A percentile compares a stretch with the other conserved stretches of the same genome.
Evolutionary conservation across 2,113 vertebrate genomes (phyloP).

Genomic region (Pedionomus torquatus): DNA sequence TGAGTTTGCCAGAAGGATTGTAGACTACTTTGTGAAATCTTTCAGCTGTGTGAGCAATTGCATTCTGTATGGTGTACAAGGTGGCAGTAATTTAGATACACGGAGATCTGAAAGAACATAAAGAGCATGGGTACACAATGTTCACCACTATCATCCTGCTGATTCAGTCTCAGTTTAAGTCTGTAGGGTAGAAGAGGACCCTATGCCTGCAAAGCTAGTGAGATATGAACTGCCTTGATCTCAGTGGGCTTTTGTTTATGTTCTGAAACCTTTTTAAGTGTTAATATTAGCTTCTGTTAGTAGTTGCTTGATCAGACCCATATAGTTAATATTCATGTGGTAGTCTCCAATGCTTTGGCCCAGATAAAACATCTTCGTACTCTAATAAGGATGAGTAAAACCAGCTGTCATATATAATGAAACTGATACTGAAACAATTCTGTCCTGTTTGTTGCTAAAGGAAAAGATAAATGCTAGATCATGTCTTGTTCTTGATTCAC

Average conservation of each 20-base stretch:
- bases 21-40: background rate
- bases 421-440: background rate
- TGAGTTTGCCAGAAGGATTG: background rate
- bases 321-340: background rate
- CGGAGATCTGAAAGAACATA: background rate
- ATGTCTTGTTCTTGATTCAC: background rate
- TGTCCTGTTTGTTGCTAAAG: background rate
- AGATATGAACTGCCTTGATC: background rate
- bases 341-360: background rate
- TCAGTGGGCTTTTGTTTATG: background rate
- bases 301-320: background rate
- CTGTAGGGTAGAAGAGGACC: background rate
- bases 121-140: background rate
- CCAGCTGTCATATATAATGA: background rate
- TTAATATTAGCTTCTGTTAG: background rate
- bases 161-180: background rate
- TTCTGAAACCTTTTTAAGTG: slow-evolving; percentile 33
- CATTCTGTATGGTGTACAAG: background rate
- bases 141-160: background rate
- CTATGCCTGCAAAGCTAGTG: background rate
- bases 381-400: background rate
- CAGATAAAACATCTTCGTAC: background rate
- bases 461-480: background rate
- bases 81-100: background rate
- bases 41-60: background rate